Base-by-base conservation (phyloP, 2,888 invertebrate genomes). In the Unio delphinus region DNA sequence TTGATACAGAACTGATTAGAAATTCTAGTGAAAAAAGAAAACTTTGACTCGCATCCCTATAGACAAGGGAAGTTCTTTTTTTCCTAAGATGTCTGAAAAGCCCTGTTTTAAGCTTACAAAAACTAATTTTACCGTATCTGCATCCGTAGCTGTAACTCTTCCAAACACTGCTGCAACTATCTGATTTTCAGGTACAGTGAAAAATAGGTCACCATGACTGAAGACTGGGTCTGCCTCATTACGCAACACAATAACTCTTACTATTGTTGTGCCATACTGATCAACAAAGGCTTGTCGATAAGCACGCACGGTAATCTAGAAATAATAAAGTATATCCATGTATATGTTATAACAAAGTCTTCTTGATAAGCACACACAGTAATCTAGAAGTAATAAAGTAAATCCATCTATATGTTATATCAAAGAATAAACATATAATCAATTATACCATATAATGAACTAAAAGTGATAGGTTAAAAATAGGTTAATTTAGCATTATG, bases 221-320 rank as follows among this genome's bases (percentile, higher is more conserved):
- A 87, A 87, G 11, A 64, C 55, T 28, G 87, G 87, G 18, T 71
- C 17, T 59, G 77, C 77, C 28, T 66, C 72, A 65, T 87, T 87
- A 11, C 87, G 74, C 5, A 69, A 75, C 11, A 87, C 80, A 26
- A 69, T 77, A 8, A 87, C 86, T 18, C 76, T 69, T 8, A 87
- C 82, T 28, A 74, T 68, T 11, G 83, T 80, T 7, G 74, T 75
- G 28, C 80, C 80, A 64, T 76, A 75, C 64, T 84, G 80, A 17
- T 62, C 64, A 0, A 72, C 67, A 64, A 83, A 80, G 60, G 74
- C 76, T 15, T 68, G 67, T 68, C 83, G 80, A 68, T 81, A 83
- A n/a, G 85, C 84, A 60, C 78, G 75, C n/a, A 86, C 81, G 55
- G 84, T 78, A 34, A 86, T 80, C 83, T 84, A 59, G 55, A 67